These are phyloP conservation scores for Schizothorax lantsangensis DNA, from an alignment of 2,797 vertebrate species.

Conservation along the genomic window DNA sequence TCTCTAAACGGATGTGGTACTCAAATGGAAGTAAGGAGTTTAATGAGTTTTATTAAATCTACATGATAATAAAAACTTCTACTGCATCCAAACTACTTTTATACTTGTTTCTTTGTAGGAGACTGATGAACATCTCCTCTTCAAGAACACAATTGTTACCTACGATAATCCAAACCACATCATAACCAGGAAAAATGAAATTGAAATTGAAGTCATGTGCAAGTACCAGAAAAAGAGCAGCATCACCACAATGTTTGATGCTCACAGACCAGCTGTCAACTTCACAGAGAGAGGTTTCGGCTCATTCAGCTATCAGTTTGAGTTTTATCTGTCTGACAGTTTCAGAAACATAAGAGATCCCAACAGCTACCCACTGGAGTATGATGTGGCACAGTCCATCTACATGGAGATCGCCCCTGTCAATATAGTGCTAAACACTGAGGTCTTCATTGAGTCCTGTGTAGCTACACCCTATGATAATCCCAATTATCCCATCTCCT, in stretches of 20 bases:
- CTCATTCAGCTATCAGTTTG: conserved; percentile 67
- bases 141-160: conserved; percentile 63
- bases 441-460: conserved; percentile 73
- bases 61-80: neutral
- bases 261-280: conserved; percentile 59
- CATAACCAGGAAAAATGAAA: conserved; percentile 58
- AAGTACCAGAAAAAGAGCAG: conserved; percentile 59
- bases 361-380: conserved; percentile 65
- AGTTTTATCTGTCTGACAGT: conserved; percentile 58
- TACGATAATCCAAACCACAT: conserved; percentile 41
- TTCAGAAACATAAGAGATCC: conserved; percentile 41
- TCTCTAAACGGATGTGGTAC: conserved; percentile 67
- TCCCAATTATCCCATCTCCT: conserved; percentile 62
- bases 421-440: conserved; percentile 57
- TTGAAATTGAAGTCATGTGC: conserved; percentile 63
- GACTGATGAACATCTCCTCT: conserved; percentile 58
- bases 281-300: conserved; percentile 66
- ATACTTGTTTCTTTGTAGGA: conserved; percentile 57
- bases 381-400: conserved; percentile 63
- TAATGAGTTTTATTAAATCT: neutral
- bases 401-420: conserved; percentile 68
- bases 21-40: conserved; percentile 55
- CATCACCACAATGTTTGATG: conserved; percentile 60
- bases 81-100: neutral
- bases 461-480: conserved; percentile 67